These are phyloP conservation scores for Solea solea DNA, from an alignment of 2,113 vertebrate species.

Conservation along the genomic window DNA sequence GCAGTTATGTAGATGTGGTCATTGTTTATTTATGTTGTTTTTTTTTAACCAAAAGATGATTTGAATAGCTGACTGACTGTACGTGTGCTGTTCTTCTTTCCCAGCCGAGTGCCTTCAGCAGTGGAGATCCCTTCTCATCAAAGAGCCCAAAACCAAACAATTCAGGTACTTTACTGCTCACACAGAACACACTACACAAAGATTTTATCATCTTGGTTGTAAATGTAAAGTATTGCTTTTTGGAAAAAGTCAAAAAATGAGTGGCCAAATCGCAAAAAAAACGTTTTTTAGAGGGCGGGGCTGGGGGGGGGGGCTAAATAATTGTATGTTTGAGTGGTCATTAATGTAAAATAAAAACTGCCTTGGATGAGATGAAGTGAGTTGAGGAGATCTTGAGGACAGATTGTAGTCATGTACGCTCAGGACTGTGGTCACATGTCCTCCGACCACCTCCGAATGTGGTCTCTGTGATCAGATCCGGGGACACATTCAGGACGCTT, in stretches of 20 bases:
- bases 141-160: conserved; percentile 85
- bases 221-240: conserved; percentile 2
- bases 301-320: too few species aligned
- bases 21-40: neutral
- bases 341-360: too few species aligned
- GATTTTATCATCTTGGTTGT: neutral
- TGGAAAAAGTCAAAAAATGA: neutral
- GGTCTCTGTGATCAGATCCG: too few species aligned
- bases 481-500: too few species aligned
- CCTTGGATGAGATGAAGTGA: too few species aligned
- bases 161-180: conserved; percentile 81
- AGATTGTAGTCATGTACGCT: too few species aligned
- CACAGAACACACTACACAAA: neutral
- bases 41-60: conserved; percentile 5
- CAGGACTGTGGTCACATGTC: too few species aligned
- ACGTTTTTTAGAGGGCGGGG: too few species aligned
- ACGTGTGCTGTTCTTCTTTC: conserved; percentile 29
- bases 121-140: conserved; percentile 83
- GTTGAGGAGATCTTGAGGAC: too few species aligned
- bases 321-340: too few species aligned
- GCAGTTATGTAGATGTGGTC: neutral
- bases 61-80: neutral
- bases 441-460: too few species aligned
- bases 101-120: conserved; percentile 87
- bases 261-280: too few species aligned